These are phyloP conservation scores for Perca schrenkii DNA, from an alignment of 2,113 vertebrate species.

Conservation along the genomic window DNA sequence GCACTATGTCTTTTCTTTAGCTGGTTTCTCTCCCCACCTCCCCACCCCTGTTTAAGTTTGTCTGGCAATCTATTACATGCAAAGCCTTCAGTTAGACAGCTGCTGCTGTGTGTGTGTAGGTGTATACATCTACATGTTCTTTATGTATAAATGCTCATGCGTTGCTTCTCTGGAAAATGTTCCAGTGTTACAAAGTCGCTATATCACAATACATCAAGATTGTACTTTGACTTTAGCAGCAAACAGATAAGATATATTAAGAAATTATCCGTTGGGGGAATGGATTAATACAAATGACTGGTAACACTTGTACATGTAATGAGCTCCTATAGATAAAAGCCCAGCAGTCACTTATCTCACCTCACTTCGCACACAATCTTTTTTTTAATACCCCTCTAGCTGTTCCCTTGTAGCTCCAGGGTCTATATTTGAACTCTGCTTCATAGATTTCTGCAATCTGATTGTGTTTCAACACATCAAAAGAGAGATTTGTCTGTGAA, in stretches of 20 bases:
- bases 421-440: conserved; percentile 71
- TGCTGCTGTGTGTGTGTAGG: not conserved
- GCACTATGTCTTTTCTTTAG: not conserved
- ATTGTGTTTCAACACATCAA: conserved; percentile 73
- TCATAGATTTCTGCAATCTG: conserved; percentile 65
- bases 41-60: not conserved
- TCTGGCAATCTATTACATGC: not conserved
- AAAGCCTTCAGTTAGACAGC: not conserved
- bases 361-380: conserved; percentile 38
- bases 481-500: conserved; percentile 76
- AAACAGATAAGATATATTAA: conserved; percentile 12
- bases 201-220: not conserved
- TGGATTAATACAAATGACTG: conserved; percentile 52
- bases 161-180: not conserved
- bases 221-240: not conserved
- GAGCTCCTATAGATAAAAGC: conserved; percentile 61
- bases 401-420: conserved; percentile 33
- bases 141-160: not conserved
- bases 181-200: not conserved
- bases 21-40: not conserved
- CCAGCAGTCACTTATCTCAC: conserved; percentile 54
- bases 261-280: conserved; percentile 9
- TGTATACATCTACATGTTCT: not conserved
- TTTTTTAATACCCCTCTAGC: conserved; percentile 49
- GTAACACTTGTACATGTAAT: conserved; percentile 56